Base-by-base conservation (phyloP, 35 echinoderm and acorn worm genomes). In the Anneissia japonica region DNA sequence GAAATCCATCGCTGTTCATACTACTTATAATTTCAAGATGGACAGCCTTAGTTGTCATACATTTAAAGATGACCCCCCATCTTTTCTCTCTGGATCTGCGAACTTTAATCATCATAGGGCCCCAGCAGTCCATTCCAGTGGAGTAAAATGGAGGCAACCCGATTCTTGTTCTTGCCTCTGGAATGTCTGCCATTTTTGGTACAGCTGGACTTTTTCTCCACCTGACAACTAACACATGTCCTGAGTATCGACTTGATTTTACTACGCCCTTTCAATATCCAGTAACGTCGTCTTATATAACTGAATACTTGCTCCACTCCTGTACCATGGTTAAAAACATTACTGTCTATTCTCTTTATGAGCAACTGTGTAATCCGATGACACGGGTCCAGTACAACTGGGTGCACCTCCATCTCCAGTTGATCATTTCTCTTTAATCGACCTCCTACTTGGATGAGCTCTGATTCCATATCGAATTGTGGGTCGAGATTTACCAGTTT, bases 181-280 rank as follows among this genome's bases (percentile, higher is more conserved):
- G 91, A 16, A 93, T 40, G 81, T 89, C 91, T 9, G 73, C 91
- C 91, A 85, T 89, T 30, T 64, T 74, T 72, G 80, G 87, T 0
- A 80, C 81, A 2, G 79, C 74, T 23, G 82, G 39, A 33, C 85
- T 78, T 31, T 46, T 82, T 73, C 77, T 75, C 77, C 81, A 81
- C 19, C 36, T 84, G 79, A 46, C 87, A 93, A 29, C 43, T 19
- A 0, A 41, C n/a, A 34, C 86, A 93, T 73, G 83, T 79, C 4
- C 51, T 14, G 0, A 84, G 31, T 31, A 74, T 74, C 1, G 4
- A 0, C 34, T 88, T 83, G 31, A 89, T 72, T 17, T 46, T 29
- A 34, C 41, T 75, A 23, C 86, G n/a, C 3, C 38, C 91, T 9
- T 46, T 72, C 26, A 93, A 37, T 35, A 89, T 85, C 81, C 85